Evolutionary conservation across 2,888 invertebrate genomes (phyloP), one percentile per base, ranked within the genome.

Genomic region (Pristionchus fissidentatus): DNA sequence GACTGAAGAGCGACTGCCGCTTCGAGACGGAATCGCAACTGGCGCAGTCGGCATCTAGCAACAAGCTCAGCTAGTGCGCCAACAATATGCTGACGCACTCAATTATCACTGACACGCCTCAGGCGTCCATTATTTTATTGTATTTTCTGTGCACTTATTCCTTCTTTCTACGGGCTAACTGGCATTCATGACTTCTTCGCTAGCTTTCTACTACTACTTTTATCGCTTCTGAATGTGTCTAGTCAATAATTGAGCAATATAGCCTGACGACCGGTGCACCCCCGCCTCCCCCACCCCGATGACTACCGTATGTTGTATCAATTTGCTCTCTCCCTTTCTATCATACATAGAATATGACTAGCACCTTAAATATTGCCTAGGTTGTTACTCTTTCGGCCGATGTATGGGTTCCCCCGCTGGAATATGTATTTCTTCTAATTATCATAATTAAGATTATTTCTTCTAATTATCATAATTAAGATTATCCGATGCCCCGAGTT

Each of bases 1-100:
- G 98, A 93, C 95, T 99, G 88, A 99, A 99, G 94, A 97, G 98
- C 32, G 98, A 98, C 79, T 90, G 91, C 78, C 90, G 91, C 49
- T 87, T 87, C 87, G 91, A 91, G 84, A 91, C 90, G 46, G 89
- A 89, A 86, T 83, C 86, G 22, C 85, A 87, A 49, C 86, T 89
- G 85, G 87, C 88, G 15, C 87, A 86, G 8, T 88, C 89, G 46
- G 87, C 88, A 19, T 55, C 55, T 41, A 84, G 83, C 38, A 83
- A 83, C 49, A 78, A 83, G 60, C 41, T 83, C 26, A 52, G 26
- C 26, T 43, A 15, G 32, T 22, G 22, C 7, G 2, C 3, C 35
- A 35, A 19, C 13, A 10, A 7, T 41, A 22, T 70, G 3, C 60
- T 57, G 13, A 13, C 60, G 10, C 60, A 10, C 78, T 60, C 60